Evolutionary conservation across 2,113 vertebrate genomes (phyloP).

Genomic region (Porphyrio hochstetteri): DNA sequence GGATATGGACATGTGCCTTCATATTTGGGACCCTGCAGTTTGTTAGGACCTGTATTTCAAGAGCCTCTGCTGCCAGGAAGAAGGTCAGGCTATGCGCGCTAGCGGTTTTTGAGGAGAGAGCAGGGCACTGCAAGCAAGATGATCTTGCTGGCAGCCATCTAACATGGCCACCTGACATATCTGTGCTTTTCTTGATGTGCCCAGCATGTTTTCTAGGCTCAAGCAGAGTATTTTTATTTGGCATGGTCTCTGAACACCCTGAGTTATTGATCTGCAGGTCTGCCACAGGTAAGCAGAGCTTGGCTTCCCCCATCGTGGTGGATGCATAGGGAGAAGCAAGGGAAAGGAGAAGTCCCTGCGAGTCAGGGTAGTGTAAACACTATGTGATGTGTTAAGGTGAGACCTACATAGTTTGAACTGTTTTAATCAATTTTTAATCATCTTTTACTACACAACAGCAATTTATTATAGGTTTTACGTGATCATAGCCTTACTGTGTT

Average conservation of each 20-base stretch:
- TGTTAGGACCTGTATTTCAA: neutral
- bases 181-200: neutral
- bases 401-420: neutral
- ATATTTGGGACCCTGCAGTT: neutral
- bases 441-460: constrained; percentile 13
- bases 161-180: neutral
- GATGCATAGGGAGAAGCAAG: neutral
- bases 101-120: neutral
- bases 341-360: neutral
- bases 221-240: neutral
- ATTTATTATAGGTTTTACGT: constrained; percentile 37
- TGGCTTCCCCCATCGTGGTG: neutral
- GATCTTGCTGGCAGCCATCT: neutral
- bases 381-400: neutral
- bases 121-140: neutral
- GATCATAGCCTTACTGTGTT: constrained; percentile 4
- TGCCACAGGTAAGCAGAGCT: neutral
- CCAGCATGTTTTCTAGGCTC: neutral
- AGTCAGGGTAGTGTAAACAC: neutral
- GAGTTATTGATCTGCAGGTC: neutral
- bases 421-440: constrained; percentile 57
- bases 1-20: neutral
- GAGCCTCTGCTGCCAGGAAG: neutral
- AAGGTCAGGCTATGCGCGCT: neutral
- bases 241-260: neutral